Evolutionary conservation across 2,888 invertebrate species (phyloP), one percentile per base, ranked within the genome.

Genomic region (Tetramorium bicarinatum): DNA sequence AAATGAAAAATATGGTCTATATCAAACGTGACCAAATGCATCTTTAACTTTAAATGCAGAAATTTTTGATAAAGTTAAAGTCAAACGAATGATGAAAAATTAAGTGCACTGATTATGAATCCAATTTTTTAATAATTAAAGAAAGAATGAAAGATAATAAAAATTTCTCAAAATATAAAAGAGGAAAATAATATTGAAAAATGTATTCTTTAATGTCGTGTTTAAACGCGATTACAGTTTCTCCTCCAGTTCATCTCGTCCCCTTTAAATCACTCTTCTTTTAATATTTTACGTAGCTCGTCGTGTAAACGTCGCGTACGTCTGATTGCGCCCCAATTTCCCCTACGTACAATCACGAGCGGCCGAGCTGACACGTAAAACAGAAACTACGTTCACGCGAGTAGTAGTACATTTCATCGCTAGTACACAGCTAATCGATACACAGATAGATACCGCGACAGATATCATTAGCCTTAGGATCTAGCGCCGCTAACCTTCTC

Each of bases 361-460:
- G 83, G 89, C 66, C 81, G 87, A 82, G 81, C 83, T 80, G 89
- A 85, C 76, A 49, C 80, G 47, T 71, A 79, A 84, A 82, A 84
- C 79, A 64, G 52, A 75, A 84, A 79, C 72, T 79, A 79, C 47
- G 59, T 59, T 71, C 79, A 59, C 79, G 56, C 72, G 72, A 59
- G 56, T 56, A 64, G 41, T 69, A 77, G 79, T 71, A 79, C 59
- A 79, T 79, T 44, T 66, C 71, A 59, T 47, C 72, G 79, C 59
- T 79, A 79, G 74, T 79, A 79, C 72, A 79, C 72, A 79, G 72
- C 72, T 79, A 79, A 81, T 67, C 80, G 81, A 83, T 88, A 85
- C 81, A 88, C 74, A 82, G 72, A 81, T 82, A 83, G 76, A 79
- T 79, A 79, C 44, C 72, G 72, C 61, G 66, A 69, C 64, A 79